Evolutionary conservation across 2,797 vertebrate species (phyloP), one percentile per base, ranked within the genome.

Genomic region (Anguilla megastoma): DNA sequence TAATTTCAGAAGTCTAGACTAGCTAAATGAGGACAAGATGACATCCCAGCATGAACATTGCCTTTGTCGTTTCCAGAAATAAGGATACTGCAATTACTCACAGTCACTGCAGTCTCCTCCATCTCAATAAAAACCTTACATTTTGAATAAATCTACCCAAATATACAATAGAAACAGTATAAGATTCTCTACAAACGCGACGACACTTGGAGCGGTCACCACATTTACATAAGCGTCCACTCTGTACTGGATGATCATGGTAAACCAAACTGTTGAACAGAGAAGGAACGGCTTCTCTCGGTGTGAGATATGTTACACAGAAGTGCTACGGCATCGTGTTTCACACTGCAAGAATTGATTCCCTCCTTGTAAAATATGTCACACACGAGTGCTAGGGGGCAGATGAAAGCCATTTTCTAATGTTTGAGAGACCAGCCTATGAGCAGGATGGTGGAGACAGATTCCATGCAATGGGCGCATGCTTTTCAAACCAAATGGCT

Each of bases 331-430:
- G 63, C 63, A 69, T 27, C 18, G 9, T 69, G 63, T 69, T 69
- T 69, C 63, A 69, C 63, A 69, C 24, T n/a, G 63, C 24, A 10
- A 69, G 63, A n/a, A 69, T 69, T 27, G 63, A 69, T 27, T 69
- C 63, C 24, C 63, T 69, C 63, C 63, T 27, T 69, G 24, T 69
- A 69, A 69, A 27, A 27, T 69, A 69, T 69, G 63, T 27, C 63
- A 69, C 63, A 27, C 24, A 0, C 0, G 63, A 69, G 24, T 27
- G 63, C 63, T n/a, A 69, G 18, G 6, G n/a, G 63, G 63, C 63
- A n/a, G 63, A 69, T 69, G 63, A 69, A 69, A 69, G 63, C 24
- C 63, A 69, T 69, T 69, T 69, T n/a, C 24, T 69, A 69, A n/a
- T 69, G 63, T 10, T 27, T 69, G n/a, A 69, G 2, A 9, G n/a